Conservation (phyloP, 2,113 vertebrate genomes). For the Poecile atricapillus region DNA sequence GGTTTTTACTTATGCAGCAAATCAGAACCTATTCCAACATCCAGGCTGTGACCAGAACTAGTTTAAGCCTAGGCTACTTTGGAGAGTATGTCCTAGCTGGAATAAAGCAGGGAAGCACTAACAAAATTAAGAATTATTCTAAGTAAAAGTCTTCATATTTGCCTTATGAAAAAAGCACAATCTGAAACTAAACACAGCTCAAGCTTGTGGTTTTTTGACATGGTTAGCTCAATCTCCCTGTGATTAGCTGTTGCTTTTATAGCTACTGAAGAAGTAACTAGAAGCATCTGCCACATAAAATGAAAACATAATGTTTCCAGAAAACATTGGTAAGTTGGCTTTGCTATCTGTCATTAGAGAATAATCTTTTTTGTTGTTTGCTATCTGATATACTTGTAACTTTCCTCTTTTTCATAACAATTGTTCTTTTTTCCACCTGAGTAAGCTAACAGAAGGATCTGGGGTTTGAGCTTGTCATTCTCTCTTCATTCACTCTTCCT, state of each 20-base stretch:
- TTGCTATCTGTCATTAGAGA: background rate
- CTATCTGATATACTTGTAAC: background rate
- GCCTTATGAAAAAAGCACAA: background rate
- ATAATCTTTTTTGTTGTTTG: background rate
- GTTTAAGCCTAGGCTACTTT: background rate
- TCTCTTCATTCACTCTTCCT: background rate
- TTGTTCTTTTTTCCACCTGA: background rate
- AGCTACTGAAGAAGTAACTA: background rate
- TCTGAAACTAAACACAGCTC: background rate
- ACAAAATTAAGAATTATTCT: background rate
- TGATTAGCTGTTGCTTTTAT: background rate
- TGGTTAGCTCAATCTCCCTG: background rate
- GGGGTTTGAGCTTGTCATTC: background rate
- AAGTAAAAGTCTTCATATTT: background rate
- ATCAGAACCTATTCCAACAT: background rate
- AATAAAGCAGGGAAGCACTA: background rate
- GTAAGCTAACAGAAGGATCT: background rate
- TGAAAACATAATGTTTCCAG: background rate
- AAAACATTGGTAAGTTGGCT: background rate
- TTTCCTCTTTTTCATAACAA: background rate
- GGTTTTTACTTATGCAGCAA: background rate
- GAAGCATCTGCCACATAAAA: background rate
- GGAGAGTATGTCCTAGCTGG: background rate
- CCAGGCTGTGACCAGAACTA: background rate
- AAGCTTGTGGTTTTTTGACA: background rate